phyloP scores from a whole-genome alignment of 1,140 invertebrate genomes.

The Caenorhabditis briggsae region DNA sequence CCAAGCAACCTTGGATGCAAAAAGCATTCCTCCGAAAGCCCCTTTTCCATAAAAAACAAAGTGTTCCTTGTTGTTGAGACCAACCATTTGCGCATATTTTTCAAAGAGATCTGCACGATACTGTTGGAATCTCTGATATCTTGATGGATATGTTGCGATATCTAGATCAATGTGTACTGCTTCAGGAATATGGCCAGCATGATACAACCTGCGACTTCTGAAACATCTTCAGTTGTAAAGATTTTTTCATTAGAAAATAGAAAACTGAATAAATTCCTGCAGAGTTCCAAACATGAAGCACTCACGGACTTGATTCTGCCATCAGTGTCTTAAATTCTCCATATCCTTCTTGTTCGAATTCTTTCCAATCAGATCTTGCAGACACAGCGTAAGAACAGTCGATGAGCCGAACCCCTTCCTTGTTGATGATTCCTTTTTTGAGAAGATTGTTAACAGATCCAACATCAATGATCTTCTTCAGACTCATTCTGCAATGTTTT shows the following conservation, averaged over 20 bases:
- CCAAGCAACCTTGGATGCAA: conserved; percentile 66
- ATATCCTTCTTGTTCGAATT: conserved; percentile 62
- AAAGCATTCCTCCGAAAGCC: conserved; percentile 66
- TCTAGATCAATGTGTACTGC: conserved; percentile 65
- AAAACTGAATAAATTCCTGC: too few relatives aligned
- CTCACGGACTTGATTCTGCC: conserved; percentile 39
- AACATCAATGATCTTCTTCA: conserved; percentile 46
- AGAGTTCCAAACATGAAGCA: too few relatives aligned
- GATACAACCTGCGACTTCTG: conserved; percentile 56
- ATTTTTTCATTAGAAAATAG: too few relatives aligned
- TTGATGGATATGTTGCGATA: conserved; percentile 63
- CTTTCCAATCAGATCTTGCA: conserved; percentile 63
- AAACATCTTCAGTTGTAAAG: background rate
- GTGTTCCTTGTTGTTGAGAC: conserved; percentile 66
- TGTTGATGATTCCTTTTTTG: conserved; percentile 60
- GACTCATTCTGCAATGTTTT: conserved; percentile 43
- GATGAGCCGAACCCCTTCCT: conserved; percentile 62
- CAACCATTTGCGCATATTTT: conserved; percentile 64
- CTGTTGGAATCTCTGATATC: conserved; percentile 61
- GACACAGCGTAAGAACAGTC: conserved; percentile 62
- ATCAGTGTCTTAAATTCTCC: conserved; percentile 65
- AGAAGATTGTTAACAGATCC: conserved; percentile 37
- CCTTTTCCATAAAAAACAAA: conserved; percentile 66
- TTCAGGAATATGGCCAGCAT: conserved; percentile 62
- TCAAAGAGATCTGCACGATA: conserved; percentile 67